Base-by-base conservation (phyloP, 2,797 vertebrate species). In the Acestrorhynchus altus region DNA sequence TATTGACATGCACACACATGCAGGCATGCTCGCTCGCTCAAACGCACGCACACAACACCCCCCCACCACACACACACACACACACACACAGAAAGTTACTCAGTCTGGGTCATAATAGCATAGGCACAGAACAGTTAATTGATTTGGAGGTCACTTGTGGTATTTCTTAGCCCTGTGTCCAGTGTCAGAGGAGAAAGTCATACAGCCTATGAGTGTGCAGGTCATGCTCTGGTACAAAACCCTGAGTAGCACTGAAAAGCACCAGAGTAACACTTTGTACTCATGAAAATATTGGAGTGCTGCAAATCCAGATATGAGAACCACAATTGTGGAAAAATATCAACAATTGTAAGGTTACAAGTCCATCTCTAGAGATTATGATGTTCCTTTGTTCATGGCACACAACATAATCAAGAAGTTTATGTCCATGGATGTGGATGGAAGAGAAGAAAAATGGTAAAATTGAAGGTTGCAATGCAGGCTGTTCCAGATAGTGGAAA, bases 191-290 rank as follows among this genome's bases (percentile, higher is more conserved):
- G 54, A 66, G 73, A 47, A 69, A 78, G 87, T 85, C 83, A 65
- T 83, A 84, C 76, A 81, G 35, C 78, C 79, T 85, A 82, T 86
- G 74, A 76, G 61, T 80, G 82, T 78, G 61, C 71, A 47, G 66
- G 73, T 82, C 77, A 10, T 81, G 57, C 74, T 76, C 72, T 78
- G 79, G 82, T 81, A 78, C 76, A 39, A 59, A 57, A 59, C 28
- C 73, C 74, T 79, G 73, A 77, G 22, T 42, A 28, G 65, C 76
- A 57, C 52, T 75, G 59, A 78, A 84, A 86, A 83, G 67, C 77
- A 35, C 20, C 67, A 61, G 65, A 77, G 49, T 78, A 40, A 24
- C 26, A 28, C 42, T 20, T 24, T 10, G 51, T 73, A 69, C 51
- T 56, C 72, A 44, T 77, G 81, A 78, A 65, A 74, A 46, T 73